Percentiles rank a stretch among this genome's conserved stretches.
phyloP scores from a whole-genome alignment of 2,113 vertebrate species.

The Eptesicus fuscus region DNA sequence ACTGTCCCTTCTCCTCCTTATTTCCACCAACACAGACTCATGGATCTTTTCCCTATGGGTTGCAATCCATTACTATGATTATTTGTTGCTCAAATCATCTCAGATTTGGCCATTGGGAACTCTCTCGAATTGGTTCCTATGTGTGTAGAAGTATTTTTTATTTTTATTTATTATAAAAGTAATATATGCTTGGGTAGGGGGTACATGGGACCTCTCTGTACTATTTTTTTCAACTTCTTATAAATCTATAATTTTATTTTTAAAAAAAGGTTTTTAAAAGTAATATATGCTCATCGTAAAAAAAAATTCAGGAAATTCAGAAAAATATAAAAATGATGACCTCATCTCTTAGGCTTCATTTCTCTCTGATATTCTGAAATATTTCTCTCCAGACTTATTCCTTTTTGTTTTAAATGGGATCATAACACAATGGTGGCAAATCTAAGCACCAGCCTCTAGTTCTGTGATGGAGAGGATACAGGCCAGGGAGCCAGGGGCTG shows the following conservation, averaged over 20 bases:
- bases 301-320: neutral
- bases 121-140: neutral
- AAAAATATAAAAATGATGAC: neutral
- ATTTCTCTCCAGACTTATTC: neutral
- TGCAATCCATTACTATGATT: neutral
- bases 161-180: slow-evolving; percentile 2
- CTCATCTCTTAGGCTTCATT: neutral
- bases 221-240: neutral
- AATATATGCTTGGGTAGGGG: neutral
- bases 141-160: neutral
- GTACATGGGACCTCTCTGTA: neutral
- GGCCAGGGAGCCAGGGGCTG: neutral
- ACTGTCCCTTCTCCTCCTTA: neutral
- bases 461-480: neutral
- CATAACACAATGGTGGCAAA: neutral
- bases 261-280: neutral
- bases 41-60: neutral
- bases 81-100: neutral
- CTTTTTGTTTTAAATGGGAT: neutral
- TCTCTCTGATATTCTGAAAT: neutral
- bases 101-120: neutral
- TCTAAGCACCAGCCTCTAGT: neutral
- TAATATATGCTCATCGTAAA: neutral
- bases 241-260: neutral
- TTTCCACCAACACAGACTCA: neutral